A percentile compares a stretch with the other conserved stretches of the same genome.
Conservation (phyloP, 1,140 invertebrate genomes). For the Drosophila lacertosa region DNA sequence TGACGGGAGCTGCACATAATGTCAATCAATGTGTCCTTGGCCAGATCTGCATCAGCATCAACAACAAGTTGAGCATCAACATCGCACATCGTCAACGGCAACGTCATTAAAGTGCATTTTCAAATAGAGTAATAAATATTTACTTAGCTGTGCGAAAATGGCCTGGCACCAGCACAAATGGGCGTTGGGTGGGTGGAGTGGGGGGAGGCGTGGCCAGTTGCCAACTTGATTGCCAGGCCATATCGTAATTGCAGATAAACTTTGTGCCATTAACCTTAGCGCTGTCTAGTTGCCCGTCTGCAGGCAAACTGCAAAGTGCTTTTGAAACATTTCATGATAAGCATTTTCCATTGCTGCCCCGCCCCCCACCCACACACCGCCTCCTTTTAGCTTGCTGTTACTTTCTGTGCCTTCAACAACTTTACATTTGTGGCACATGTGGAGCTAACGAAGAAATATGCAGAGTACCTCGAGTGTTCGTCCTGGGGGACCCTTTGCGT, state of each 20-base stretch:
- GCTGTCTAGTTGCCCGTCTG: constrained; percentile 54
- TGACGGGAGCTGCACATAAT: constrained; percentile 11
- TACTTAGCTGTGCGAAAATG: constrained; percentile 43
- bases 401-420: constrained; percentile 53
- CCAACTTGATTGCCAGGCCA: constrained; percentile 67
- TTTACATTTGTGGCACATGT: constrained; percentile 54
- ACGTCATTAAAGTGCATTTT: constrained; percentile 72
- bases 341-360: constrained; percentile 34
- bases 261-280: constrained; percentile 80
- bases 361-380: neutral
- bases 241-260: constrained; percentile 82
- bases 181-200: too few species aligned
- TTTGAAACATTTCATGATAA: constrained; percentile 77
- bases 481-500: constrained; percentile 20
- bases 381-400: neutral
- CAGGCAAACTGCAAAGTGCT: constrained; percentile 60
- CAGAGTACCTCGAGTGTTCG: constrained; percentile 30
- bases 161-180: neutral
- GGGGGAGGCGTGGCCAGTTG: constrained; percentile 6
- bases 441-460: constrained; percentile 65
- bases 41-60: constrained; percentile 30
- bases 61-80: constrained; percentile 23
- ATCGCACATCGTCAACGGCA: constrained; percentile 29
- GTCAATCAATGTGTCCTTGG: constrained; percentile 23
- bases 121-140: constrained; percentile 79